A percentile compares a stretch with the other conserved stretches of the same genome.
These are phyloP conservation scores for Sinocyclocheilus anophthalmus DNA, from an alignment of 2,113 vertebrate genomes.

Conservation along the genomic window DNA sequence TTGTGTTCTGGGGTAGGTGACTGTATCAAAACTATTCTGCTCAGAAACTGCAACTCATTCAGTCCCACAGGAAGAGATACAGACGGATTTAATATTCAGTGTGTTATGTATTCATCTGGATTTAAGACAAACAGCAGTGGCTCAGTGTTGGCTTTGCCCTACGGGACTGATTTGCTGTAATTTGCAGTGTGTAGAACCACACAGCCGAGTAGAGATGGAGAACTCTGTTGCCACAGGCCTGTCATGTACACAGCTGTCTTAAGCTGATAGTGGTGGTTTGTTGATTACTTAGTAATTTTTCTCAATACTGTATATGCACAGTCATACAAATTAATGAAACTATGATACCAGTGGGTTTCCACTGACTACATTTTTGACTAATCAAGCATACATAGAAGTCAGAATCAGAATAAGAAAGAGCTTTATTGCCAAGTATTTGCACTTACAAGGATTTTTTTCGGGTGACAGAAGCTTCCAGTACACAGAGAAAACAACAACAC, in stretches of 20 bases:
- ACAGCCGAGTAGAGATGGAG: slow-evolving; percentile 1
- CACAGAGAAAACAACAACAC: no score
- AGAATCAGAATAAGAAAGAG: no score
- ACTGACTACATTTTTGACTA: background rate
- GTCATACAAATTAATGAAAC: background rate
- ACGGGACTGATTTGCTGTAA: slow-evolving; percentile 22
- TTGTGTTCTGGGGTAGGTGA: slow-evolving; percentile 18
- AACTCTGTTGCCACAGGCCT: slow-evolving; percentile 22
- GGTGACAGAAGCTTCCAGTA: no score
- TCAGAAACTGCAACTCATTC: background rate
- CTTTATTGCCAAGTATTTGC: no score
- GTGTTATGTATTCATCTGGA: slow-evolving; percentile 31
- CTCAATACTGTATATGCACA: background rate
- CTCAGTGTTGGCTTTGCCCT: slow-evolving; percentile 30
- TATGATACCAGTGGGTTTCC: background rate
- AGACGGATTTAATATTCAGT: slow-evolving; percentile 18
- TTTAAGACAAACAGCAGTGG: slow-evolving; percentile 34
- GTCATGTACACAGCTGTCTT: slow-evolving; percentile 17
- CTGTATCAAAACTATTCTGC: slow-evolving; percentile 27
- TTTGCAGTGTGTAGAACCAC: slow-evolving; percentile 8
- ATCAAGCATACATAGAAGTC: background rate
- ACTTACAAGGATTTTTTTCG: no score
- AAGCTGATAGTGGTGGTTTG: slow-evolving; percentile 30
- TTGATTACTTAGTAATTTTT: background rate
- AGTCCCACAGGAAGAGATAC: background rate